Base-by-base conservation (phyloP, 2,113 vertebrate genomes). In the Microtus richardsoni region DNA sequence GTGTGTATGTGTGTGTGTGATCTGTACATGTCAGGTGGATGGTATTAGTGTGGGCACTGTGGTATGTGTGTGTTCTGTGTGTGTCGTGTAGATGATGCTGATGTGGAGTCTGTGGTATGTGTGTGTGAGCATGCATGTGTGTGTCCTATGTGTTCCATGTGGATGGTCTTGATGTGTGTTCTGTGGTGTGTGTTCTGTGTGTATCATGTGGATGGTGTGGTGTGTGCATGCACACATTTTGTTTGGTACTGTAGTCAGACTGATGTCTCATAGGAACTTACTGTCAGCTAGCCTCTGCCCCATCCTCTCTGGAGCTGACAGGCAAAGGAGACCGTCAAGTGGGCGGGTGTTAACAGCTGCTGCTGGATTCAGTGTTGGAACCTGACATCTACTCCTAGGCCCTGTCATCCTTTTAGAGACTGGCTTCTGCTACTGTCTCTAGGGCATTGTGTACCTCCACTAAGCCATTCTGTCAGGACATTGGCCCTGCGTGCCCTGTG, bases 231-330 rank as follows among this genome's bases (percentile, higher is more conserved):
- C 21, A n/a, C 26, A 7, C 41, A 24, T 16, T 17, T 7, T 77
- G 11, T 33, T 52, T 54, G 52, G 26, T 13, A 16, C 44, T 88
- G 75, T 30, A 26, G 21, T 16, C 14, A 10, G 28, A 33, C 41
- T 0, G 7, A 4, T 2, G 58, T 77, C 14, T 80, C 36, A 2
- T 3, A 1, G 36, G 26, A 39, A 28, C 6, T 2, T 28, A 17
- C 10, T 1, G 12, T 16, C 62, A 13, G 1, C 1, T 49, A 71
- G 74, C 58, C 58, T 49, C 30, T 75, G 71, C 33, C 17, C 36
- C 21, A 4, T 19, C 60, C 36, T 39, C 30, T 58, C 36, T 19
- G 16, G 68, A 58, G 22, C 13, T 74, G 36, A n/a, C 86, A 58
- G 86, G 41, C 89, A 52, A 9, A 24, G 75, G 39, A 52, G 58